Evolutionary conservation across 1,140 invertebrate genomes (phyloP), one percentile per base, ranked within the genome.

Genomic region (Pseudomyrmex pallidus): DNA sequence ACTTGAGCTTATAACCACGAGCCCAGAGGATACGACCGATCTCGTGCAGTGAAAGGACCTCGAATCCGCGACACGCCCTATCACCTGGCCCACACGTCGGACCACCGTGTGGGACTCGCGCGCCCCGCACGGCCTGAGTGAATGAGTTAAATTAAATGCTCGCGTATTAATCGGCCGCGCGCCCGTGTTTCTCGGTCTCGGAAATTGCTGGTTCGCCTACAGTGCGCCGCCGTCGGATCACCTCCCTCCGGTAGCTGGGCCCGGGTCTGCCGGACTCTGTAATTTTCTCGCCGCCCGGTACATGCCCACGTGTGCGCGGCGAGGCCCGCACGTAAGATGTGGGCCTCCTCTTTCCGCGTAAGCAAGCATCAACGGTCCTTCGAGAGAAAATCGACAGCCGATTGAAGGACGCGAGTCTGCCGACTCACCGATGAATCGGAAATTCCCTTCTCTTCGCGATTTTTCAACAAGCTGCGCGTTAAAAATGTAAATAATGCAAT

Each of bases 241-340:
- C 46, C 64, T 70, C 35, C 59, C 83, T 66, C 46, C 86, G 57
- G 52, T 82, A 84, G 87, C 86, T 82, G 76, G 84, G 15, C 88
- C n/a, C 82, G 35, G 22, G 82, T 54, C 63, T 70, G 57, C 13
- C 66, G 67, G 22, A 59, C 80, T 92, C 91, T 93, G 91, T 93
- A 93, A 93, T 93, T 89, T 93, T 89, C 90, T 91, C 84, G 87
- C 92, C 93, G 92, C 92, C 83, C 85, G 82, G 73, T 87, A 77
- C 85, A 87, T 85, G 73, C 84, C 87, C 88, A 86, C 88, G 87
- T 89, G 82, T 78, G 67, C 56, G 57, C 59, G 46, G 63, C 20
- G 56, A 25, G 48, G 25, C 17, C 68, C 57, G 67, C 63, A 46
- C 17, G 74, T 56, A 74, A 83, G 46, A 48, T 83, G 76, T 62